A percentile compares a stretch with the other conserved stretches of the same genome.
phyloP scores from a whole-genome alignment of 2,113 vertebrate species.

The Neoarius graeffei region DNA sequence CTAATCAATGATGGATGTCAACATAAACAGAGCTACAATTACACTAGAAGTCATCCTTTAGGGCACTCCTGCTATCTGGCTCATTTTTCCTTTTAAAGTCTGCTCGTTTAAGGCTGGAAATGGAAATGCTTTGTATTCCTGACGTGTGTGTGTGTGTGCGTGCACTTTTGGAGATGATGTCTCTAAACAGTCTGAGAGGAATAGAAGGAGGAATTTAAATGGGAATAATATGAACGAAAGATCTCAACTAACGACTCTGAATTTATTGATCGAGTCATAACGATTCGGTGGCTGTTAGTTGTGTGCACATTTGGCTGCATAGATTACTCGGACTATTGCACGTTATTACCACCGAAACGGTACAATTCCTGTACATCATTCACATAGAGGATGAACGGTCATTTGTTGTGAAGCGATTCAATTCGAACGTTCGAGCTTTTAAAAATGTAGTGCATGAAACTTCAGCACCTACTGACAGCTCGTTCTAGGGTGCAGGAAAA shows the following conservation, averaged over 20 bases:
- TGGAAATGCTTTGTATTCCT: constrained; percentile 28
- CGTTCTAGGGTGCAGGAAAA: constrained; percentile 34
- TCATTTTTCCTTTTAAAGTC: constrained; percentile 23
- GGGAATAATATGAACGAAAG: neutral
- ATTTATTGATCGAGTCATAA: neutral
- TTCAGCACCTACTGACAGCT: constrained; percentile 40
- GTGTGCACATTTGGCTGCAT: neutral
- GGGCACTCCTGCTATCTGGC: neutral
- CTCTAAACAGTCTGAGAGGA: constrained; percentile 22
- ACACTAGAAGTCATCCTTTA: constrained; percentile 41
- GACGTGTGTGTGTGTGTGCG: constrained; percentile 16
- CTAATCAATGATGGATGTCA: constrained; percentile 49
- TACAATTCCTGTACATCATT: neutral
- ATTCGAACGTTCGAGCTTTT: constrained; percentile 35
- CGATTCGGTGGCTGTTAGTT: neutral
- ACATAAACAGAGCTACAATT: constrained; percentile 44
- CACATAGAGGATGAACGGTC: constrained; percentile 15
- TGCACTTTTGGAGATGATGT: constrained; percentile 34
- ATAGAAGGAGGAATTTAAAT: neutral
- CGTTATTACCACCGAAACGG: neutral
- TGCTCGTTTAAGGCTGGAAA: constrained; percentile 23
- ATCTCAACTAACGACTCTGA: neutral
- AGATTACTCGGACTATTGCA: neutral
- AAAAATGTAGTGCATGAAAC: constrained; percentile 28
- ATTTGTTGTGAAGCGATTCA: constrained; percentile 22